These are phyloP conservation scores for Fabriciana adippe DNA, from an alignment of 2,888 invertebrate genomes.

Conservation along the genomic window DNA sequence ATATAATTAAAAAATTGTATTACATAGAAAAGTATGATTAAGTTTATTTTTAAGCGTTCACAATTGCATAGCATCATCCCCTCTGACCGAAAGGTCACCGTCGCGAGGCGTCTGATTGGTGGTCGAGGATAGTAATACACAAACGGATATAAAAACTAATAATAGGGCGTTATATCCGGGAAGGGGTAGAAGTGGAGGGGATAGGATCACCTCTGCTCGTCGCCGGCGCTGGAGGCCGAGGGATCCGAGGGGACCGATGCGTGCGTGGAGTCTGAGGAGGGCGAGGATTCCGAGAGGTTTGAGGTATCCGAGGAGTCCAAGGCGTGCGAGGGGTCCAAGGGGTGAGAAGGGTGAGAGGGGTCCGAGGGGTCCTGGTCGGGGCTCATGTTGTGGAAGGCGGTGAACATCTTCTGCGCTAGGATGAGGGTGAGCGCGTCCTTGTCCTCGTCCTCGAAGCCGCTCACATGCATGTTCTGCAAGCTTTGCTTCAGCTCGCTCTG, in stretches of 20 bases:
- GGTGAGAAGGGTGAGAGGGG: neutral
- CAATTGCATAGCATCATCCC: too few relatives aligned
- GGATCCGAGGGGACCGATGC: neutral
- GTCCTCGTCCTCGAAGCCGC: slow-evolving; percentile 31
- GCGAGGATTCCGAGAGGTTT: neutral
- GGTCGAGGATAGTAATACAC: neutral
- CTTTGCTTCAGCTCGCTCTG: slow-evolving; percentile 32
- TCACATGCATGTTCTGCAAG: slow-evolving; percentile 36
- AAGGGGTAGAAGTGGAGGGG: neutral
- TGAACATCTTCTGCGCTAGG: slow-evolving; percentile 66
- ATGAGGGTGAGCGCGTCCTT: slow-evolving; percentile 42
- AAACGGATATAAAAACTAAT: slow-evolving; percentile 1
- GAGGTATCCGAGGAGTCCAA: neutral
- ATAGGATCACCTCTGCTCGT: slow-evolving; percentile 12
- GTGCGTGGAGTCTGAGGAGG: slow-evolving; percentile 1
- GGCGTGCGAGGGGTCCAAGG: neutral
- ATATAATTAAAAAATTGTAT: slow-evolving; percentile 2
- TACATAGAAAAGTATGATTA: slow-evolving; percentile 3
- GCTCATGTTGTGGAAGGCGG: slow-evolving; percentile 67
- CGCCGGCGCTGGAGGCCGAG: slow-evolving; percentile 11
- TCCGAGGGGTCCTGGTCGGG: slow-evolving; percentile 38
- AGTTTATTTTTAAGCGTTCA: neutral
- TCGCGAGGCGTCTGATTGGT: neutral
- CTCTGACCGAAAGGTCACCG: too few relatives aligned
- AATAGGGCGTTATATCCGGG: neutral